Evolutionary conservation across 2,113 vertebrate genomes (phyloP), one percentile per base, ranked within the genome.

Genomic region (Turdus rufiventris): DNA sequence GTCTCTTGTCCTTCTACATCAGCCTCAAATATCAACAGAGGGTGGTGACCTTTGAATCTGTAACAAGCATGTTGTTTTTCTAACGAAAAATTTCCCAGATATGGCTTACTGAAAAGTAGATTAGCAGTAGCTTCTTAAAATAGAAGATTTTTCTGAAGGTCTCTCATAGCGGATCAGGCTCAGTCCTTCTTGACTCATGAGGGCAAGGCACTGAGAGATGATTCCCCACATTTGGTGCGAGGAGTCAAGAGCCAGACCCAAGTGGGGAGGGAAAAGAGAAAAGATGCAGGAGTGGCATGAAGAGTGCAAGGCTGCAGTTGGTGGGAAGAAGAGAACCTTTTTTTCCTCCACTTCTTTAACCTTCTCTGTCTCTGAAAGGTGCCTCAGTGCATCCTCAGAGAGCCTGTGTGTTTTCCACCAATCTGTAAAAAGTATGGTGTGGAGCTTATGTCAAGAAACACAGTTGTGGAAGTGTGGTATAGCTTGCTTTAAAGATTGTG

Each of bases 141-240:
- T 3, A 86, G 72, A 70, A 45, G 19, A 74, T 38, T 68, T 85
- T 89, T 77, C 36, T 61, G 21, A 57, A 76, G 62, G 33, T 62
- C 38, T 87, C 33, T 78, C 1, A 1, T 0, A 1, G 14, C 16
- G 2, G 4, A 53, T 18, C 18, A 34, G 24, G 28, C 43, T 92
- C 1, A 0, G 12, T n/a, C 18, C 29, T 29, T 61, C 85, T 40
- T 88, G 93, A 82, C 40, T 89, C 48, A 36, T 8, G 48, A 31
- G 21, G 36, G 12, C 16, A 72, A 79, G 20, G 5, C 18, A 42
- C 28, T 29, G 14, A 1, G 9, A 86, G 18, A 24, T 1, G 5
- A 38, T 31, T 80, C 25, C 33, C 16, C 10, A 1, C 1, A 1
- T 51, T 68, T 78, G 43, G 57, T 53, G 48, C 10, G 12, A 51